Evolutionary conservation across 2,113 vertebrate genomes (phyloP), one percentile per base, ranked within the genome.

Genomic region (Macquaria ambigua): DNA sequence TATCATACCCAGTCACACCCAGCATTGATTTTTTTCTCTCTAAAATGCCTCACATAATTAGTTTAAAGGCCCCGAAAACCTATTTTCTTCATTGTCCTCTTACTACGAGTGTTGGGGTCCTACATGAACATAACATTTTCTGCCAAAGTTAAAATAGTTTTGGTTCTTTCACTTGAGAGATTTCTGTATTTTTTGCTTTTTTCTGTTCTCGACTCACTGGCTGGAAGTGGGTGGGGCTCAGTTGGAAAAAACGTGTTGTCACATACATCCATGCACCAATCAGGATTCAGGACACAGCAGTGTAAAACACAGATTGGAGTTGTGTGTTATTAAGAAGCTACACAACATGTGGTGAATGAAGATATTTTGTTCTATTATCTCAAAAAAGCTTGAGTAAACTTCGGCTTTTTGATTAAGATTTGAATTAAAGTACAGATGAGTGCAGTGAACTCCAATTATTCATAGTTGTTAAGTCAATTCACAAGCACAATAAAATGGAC

Each of bases 401-500:
- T 43, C 20, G 14, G 16, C 14, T 62, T 25, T 37, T 50, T 28
- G 41, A 58, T 31, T 52, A 34, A 73, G 15, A 8, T 18, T 25
- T 6, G 3, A n/a, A 70, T 41, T 43, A 37, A 41, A 12, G 11
- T 7, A 15, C 20, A 71, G 1, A 61, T 69, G 20, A 43, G 23
- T 34, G 6, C n/a, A n/a, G n/a, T n/a, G 4, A 66, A 59, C 10
- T 21, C n/a, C 31, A 68, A 21, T 64, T 43, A 82, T n/a, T 58
- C 58, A 61, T 46, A 48, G 23, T 31, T 67, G 43, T 25, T 20
- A 18, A 67, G 74, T 79, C 46, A 82, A 50, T 74, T 85, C 31
- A 84, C 20, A 37, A 43, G 14, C 21, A 55, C 31, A 77, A 62
- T 41, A 43, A 77, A 74, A 74, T 1, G 46, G 11, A 64, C 23